Conservation (phyloP, 2,797 vertebrate species). For the Trachops cirrhosus region DNA sequence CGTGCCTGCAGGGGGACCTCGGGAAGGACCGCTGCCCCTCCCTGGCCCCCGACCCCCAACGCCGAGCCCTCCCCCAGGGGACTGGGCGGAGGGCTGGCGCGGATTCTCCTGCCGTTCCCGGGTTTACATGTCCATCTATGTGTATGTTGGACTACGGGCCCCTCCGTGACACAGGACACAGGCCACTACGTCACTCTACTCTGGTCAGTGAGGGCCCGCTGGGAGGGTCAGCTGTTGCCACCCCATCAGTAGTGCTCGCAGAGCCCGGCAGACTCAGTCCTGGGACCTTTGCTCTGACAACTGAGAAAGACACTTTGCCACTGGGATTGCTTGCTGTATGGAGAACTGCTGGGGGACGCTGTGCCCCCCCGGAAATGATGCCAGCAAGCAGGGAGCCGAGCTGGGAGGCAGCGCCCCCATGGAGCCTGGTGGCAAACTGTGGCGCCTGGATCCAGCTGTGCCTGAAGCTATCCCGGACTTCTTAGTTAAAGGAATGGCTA, state of each 20-base stretch:
- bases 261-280: background rate
- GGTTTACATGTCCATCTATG: accelerated
- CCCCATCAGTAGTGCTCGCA: accelerated
- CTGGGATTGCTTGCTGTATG: background rate
- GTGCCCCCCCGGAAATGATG: background rate
- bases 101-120: accelerated
- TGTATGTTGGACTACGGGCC: accelerated
- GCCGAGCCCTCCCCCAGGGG: accelerated
- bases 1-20: accelerated
- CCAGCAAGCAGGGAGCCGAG: accelerated
- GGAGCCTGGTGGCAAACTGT: background rate
- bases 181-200: accelerated
- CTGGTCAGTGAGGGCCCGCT: too few species aligned
- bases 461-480: background rate
- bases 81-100: accelerated
- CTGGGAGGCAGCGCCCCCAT: accelerated
- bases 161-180: background rate
- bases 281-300: background rate
- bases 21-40: too few species aligned
- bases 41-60: background rate
- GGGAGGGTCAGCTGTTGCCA: background rate
- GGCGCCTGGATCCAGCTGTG: background rate
- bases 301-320: accelerated
- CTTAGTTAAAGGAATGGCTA: background rate
- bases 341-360: background rate